Percentiles rank a stretch among this genome's conserved stretches.
Evolutionary conservation across 2,113 vertebrate genomes (phyloP).

Genomic region (Lota lota): DNA sequence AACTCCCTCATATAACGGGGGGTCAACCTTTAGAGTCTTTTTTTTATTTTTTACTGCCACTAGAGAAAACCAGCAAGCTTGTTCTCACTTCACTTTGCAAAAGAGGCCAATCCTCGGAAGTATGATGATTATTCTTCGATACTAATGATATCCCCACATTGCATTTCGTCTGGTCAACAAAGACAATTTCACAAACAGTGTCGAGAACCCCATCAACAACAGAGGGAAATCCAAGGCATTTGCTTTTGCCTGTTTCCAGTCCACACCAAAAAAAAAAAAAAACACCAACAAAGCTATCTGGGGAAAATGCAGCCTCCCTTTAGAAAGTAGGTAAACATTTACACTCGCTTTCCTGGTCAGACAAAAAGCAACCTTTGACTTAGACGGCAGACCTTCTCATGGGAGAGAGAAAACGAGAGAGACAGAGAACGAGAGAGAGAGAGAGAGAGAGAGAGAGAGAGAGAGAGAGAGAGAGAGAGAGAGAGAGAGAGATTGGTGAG

Average conservation of each 20-base stretch:
- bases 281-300: conserved; percentile 23
- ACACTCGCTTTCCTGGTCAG: conserved; percentile 59
- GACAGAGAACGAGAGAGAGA: conserved; percentile 10
- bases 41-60: background rate
- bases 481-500: too few species aligned
- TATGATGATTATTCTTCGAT: too few species aligned
- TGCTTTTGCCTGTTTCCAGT: conserved; percentile 25
- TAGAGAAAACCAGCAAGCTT: background rate
- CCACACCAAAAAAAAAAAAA: conserved; percentile 13
- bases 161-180: background rate
- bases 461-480: too few species aligned
- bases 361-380: conserved; percentile 35
- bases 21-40: background rate
- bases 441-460: conserved; percentile 17
- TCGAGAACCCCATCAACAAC: background rate
- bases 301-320: background rate
- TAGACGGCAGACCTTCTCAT: conserved; percentile 48
- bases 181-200: background rate
- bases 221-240: background rate
- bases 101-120: too few species aligned
- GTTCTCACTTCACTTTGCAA: background rate
- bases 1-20: conserved; percentile 3
- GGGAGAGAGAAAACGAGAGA: conserved; percentile 17
- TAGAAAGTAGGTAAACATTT: conserved; percentile 26
- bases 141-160: too few species aligned